These are phyloP conservation scores for Drosophila simulans DNA, from an alignment of 1,140 invertebrate species.

Conservation along the genomic window DNA sequence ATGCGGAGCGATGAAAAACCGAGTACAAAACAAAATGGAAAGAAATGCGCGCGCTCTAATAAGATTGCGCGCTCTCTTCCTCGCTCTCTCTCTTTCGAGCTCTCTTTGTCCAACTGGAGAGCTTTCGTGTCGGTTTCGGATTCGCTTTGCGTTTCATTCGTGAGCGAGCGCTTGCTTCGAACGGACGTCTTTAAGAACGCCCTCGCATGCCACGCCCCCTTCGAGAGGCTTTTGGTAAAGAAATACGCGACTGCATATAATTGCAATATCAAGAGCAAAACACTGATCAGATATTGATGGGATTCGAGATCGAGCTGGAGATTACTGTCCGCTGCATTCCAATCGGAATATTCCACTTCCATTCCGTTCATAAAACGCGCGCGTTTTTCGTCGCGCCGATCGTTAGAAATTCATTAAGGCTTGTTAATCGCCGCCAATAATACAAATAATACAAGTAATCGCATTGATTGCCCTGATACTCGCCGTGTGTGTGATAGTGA, in stretches of 20 bases:
- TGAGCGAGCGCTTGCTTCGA: conserved; percentile 60
- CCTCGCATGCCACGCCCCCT: conserved; percentile 30
- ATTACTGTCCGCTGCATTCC: conserved; percentile 13
- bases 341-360: conserved; percentile 16
- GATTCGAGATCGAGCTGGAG: not conserved
- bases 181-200: conserved; percentile 48
- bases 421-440: conserved; percentile 57
- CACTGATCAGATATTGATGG: conserved; percentile 17
- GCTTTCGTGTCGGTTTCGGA: conserved; percentile 31
- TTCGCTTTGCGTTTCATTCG: conserved; percentile 39
- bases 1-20: conserved; percentile 54
- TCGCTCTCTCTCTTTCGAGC: not conserved
- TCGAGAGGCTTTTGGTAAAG: conserved; percentile 10
- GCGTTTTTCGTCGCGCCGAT: conserved; percentile 58
- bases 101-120: conserved; percentile 7
- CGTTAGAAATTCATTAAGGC: conserved; percentile 72
- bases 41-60: conserved; percentile 45
- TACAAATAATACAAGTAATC: conserved; percentile 40
- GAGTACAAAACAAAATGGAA: conserved; percentile 77
- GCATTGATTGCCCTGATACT: conserved; percentile 40
- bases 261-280: conserved; percentile 1
- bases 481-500: conserved; percentile 33
- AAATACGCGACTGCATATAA: conserved; percentile 48
- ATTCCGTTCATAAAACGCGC: conserved; percentile 29
- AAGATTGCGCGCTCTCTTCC: conserved; percentile 10